These are phyloP conservation scores for Drymodes brunneopygia DNA, from an alignment of 2,113 vertebrate species.

Conservation along the genomic window DNA sequence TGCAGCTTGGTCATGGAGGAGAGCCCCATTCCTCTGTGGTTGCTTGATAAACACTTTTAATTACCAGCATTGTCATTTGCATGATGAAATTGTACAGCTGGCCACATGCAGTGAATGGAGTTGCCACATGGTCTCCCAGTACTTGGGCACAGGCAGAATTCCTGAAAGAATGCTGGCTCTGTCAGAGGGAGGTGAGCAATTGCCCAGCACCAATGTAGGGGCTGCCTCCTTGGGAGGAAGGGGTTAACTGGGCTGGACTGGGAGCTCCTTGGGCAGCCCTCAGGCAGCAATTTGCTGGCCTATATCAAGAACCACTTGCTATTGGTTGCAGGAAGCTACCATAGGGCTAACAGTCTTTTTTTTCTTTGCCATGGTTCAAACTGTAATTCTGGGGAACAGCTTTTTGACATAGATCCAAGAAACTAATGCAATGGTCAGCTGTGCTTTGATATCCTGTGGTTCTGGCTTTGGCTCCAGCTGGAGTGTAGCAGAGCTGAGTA, in stretches of 20 bases:
- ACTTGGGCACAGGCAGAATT: neutral
- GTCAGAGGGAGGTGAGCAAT: neutral
- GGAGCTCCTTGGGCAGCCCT: neutral
- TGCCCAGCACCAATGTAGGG: neutral
- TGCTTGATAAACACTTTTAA: conserved; percentile 49
- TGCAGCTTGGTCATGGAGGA: neutral
- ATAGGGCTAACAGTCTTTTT: neutral
- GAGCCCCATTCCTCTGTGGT: neutral
- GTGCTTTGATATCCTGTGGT: neutral
- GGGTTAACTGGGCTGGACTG: neutral
- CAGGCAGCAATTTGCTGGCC: neutral
- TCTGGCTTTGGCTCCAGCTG: neutral
- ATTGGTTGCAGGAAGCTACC: neutral
- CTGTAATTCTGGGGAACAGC: neutral
- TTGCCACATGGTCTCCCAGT: neutral
- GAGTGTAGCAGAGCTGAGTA: neutral
- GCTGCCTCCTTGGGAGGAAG: neutral
- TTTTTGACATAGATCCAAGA: conserved; percentile 2
- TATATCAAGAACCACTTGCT: neutral
- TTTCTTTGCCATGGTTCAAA: neutral
- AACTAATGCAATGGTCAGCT: neutral
- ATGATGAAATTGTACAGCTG: conserved; percentile 37
- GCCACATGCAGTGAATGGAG: neutral
- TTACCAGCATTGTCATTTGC: conserved; percentile 33
- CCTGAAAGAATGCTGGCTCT: neutral